Evolutionary conservation across 2,797 vertebrate species (phyloP).

Genomic region (Dermochelys coriacea): DNA sequence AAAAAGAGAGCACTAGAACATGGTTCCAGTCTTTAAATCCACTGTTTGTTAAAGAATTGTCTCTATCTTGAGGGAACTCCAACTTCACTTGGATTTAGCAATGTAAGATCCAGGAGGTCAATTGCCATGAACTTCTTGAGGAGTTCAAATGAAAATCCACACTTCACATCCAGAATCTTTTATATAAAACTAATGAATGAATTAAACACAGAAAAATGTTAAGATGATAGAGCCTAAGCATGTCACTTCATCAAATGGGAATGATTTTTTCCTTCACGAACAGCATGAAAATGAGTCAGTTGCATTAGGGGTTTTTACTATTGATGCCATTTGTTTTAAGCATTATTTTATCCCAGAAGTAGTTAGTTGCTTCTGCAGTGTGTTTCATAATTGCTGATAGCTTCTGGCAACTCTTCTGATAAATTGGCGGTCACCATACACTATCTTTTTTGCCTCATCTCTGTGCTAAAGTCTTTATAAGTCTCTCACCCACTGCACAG

Average conservation of each 20-base stretch:
- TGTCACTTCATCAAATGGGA: neutral
- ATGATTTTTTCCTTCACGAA: constrained; percentile 8
- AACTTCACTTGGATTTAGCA: constrained; percentile 32
- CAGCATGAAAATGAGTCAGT: neutral
- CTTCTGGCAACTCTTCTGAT: neutral
- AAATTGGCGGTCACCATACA: neutral
- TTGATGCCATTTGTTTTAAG: constrained; percentile 33
- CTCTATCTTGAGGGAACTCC: constrained; percentile 16
- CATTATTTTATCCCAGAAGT: neutral
- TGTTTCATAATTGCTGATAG: neutral
- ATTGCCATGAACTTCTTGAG: constrained; percentile 44
- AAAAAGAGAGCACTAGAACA: constrained; percentile 8
- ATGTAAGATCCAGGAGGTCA: constrained; percentile 45
- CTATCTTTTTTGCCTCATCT: too few species aligned
- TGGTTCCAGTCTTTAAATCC: neutral
- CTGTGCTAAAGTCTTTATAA: too few species aligned
- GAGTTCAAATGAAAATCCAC: constrained; percentile 24
- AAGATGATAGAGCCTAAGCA: neutral
- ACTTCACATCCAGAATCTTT: constrained; percentile 28
- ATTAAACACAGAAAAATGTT: constrained; percentile 50
- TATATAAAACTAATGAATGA: constrained; percentile 51
- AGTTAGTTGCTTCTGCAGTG: neutral
- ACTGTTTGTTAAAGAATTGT: constrained; percentile 23
- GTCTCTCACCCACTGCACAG: neutral
- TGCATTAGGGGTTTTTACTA: constrained; percentile 30